phyloP scores from a whole-genome alignment of 2,888 invertebrate species.

The Spicauda simplicius region DNA sequence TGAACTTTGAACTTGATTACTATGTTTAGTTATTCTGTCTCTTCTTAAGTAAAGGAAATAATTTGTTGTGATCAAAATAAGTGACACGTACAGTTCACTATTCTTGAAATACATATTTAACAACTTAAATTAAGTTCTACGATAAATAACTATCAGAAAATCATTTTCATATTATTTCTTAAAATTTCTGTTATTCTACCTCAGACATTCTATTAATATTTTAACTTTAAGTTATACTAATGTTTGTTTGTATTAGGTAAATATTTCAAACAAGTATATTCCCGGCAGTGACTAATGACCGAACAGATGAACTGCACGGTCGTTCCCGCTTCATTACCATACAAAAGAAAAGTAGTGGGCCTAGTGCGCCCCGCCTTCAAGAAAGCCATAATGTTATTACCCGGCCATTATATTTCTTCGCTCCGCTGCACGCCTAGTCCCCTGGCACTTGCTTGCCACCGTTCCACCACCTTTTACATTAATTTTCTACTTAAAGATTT shows the following conservation, averaged over 20 bases:
- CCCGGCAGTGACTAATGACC: slow-evolving; percentile 2
- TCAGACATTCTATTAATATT: no score
- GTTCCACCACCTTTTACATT: slow-evolving; percentile 9
- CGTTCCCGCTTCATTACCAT: slow-evolving; percentile 16
- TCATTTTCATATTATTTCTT: no score
- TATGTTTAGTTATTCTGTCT: no score
- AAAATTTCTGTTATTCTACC: no score
- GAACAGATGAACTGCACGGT: background rate
- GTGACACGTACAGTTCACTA: no score
- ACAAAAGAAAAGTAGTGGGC: slow-evolving; percentile 12
- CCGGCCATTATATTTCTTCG: slow-evolving; percentile 51
- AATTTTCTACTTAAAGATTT: slow-evolving; percentile 27
- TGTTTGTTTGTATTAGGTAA: background rate
- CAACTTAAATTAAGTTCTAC: no score
- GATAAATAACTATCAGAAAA: no score
- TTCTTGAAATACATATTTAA: no score
- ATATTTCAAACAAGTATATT: background rate
- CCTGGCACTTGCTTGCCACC: slow-evolving; percentile 9
- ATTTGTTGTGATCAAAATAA: no score
- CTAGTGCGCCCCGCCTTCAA: slow-evolving; percentile 37
- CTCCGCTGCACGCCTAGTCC: slow-evolving; percentile 39
- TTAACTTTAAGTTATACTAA: no score
- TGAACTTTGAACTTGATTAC: no score
- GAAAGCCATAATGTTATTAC: slow-evolving; percentile 50
- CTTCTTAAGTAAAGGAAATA: no score